A percentile compares a stretch with the other conserved stretches of the same genome.
Evolutionary conservation across 2,888 invertebrate species (phyloP).

Genomic region (Sphinx pinastri): DNA sequence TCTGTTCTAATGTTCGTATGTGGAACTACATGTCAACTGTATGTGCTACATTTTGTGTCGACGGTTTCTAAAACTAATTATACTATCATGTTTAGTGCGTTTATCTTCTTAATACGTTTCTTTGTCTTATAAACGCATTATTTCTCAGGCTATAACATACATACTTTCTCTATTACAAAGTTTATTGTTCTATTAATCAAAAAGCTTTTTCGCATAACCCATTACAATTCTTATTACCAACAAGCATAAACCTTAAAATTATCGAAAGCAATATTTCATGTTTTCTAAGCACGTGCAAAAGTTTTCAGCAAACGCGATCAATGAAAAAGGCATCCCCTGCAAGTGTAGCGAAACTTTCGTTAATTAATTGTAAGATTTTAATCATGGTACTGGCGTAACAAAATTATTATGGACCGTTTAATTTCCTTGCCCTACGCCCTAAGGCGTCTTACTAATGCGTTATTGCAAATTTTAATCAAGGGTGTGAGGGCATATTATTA

Average conservation of each 20-base stretch:
- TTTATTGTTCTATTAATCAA: no score
- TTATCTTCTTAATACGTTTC: not conserved
- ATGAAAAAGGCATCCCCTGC: constrained; percentile 57
- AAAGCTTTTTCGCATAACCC: no score
- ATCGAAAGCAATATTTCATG: no score
- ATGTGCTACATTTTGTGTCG: constrained; percentile 20
- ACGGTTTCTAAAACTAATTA: constrained; percentile 5
- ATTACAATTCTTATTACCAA: no score
- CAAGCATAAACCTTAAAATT: no score
- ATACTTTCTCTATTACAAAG: no score
- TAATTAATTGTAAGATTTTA: constrained; percentile 82
- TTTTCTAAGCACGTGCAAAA: not conserved
- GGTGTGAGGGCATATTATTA: constrained; percentile 77
- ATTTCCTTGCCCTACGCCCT: constrained; percentile 76
- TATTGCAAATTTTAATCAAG: constrained; percentile 83
- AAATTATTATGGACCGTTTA: constrained; percentile 82
- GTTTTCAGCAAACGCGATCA: constrained; percentile 48
- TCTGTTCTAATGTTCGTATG: constrained; percentile 18
- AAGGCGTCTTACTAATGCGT: constrained; percentile 76
- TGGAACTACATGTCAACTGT: constrained; percentile 14
- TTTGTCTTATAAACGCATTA: constrained; percentile 5
- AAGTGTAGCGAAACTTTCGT: constrained; percentile 66
- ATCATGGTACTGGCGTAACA: constrained; percentile 77
- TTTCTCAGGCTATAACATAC: constrained; percentile 7
- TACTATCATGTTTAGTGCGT: not conserved